A percentile compares a stretch with the other conserved stretches of the same genome.
Conservation (phyloP, 2,113 vertebrate genomes). For the Dryoscopus gambensis region DNA sequence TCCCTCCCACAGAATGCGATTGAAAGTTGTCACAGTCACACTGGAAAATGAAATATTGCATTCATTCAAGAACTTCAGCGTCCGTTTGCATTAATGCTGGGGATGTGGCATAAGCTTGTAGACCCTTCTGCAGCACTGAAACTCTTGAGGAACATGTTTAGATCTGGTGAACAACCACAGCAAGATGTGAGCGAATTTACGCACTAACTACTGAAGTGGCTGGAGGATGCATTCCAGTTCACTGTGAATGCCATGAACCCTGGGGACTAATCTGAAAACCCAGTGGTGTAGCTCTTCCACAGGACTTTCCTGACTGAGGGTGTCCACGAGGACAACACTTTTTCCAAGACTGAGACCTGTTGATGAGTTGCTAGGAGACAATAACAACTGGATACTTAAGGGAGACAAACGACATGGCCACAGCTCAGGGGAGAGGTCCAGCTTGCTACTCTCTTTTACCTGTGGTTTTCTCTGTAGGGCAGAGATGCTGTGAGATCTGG, state of each 20-base stretch:
- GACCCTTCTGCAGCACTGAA: slow-evolving; percentile 90
- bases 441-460: not conserved
- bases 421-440: not conserved
- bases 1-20: slow-evolving; percentile 79
- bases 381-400: not conserved
- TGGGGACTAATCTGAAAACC: slow-evolving; percentile 85
- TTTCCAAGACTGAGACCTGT: slow-evolving; percentile 88
- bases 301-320: slow-evolving; percentile 91
- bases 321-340: slow-evolving; percentile 81
- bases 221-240: slow-evolving; percentile 92
- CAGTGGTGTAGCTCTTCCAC: slow-evolving; percentile 95
- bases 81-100: slow-evolving; percentile 91
- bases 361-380: not conserved
- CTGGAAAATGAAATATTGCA: slow-evolving; percentile 87
- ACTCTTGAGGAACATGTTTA: slow-evolving; percentile 85
- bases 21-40: slow-evolving; percentile 80
- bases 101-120: slow-evolving; percentile 85
- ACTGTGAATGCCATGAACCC: slow-evolving; percentile 79
- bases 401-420: not conserved
- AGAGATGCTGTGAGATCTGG: too few species aligned
- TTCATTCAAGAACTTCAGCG: slow-evolving; percentile 96
- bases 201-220: slow-evolving; percentile 93
- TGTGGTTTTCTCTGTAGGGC: not conserved
- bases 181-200: slow-evolving; percentile 97
- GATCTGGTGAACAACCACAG: slow-evolving; percentile 88